A percentile compares a stretch with the other conserved stretches of the same genome.
Conservation (phyloP, 2,888 invertebrate species). For the Zele albiditarsus region DNA sequence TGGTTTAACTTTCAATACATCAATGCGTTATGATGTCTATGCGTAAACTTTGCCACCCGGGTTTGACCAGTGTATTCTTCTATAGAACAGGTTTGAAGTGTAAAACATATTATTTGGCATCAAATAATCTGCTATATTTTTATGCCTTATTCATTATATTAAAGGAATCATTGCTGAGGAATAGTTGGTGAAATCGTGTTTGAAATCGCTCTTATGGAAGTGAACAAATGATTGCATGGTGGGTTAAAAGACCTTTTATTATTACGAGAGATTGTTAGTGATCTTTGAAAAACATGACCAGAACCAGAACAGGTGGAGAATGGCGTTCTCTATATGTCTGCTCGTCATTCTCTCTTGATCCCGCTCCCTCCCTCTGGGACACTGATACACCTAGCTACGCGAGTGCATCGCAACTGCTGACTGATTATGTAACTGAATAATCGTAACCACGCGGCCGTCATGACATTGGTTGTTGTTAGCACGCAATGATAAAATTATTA, state of each 20-base stretch:
- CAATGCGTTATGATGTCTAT: background rate
- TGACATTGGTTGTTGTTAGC: background rate
- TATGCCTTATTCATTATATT: background rate
- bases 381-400: constrained; percentile 4
- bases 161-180: background rate
- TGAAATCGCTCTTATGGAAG: background rate
- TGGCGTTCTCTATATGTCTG: background rate
- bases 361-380: background rate
- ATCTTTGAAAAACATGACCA: background rate
- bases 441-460: constrained; percentile 22
- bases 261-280: background rate
- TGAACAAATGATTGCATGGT: background rate
- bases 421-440: constrained; percentile 18
- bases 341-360: background rate
- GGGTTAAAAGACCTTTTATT: no score
- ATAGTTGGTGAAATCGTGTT: background rate
- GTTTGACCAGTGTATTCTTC: no score
- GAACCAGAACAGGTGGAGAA: background rate
- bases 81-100: no score
- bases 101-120: background rate
- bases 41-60: background rate
- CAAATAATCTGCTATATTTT: background rate
- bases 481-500: background rate
- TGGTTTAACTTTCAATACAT: background rate
- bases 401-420: constrained; percentile 17